A percentile compares a stretch with the other conserved stretches of the same genome.
Conservation (phyloP, 2,888 invertebrate species). For the Arrhopalites spinosus region DNA sequence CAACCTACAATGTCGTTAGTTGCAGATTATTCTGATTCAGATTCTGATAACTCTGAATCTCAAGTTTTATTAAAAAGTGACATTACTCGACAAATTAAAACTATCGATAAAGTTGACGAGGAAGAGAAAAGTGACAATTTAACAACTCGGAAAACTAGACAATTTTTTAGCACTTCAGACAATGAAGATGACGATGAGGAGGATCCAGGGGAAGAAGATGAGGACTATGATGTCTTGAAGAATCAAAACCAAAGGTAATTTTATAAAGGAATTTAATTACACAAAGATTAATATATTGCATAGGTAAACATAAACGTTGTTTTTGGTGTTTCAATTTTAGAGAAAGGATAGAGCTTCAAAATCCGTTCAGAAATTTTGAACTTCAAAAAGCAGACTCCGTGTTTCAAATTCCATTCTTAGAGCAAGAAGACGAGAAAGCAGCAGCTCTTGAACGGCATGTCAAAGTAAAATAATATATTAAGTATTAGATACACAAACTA, state of each 20-base stretch:
- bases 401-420: slow-evolving; percentile 48
- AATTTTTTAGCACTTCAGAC: slow-evolving; percentile 3
- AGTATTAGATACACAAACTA: too few species aligned
- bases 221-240: not conserved
- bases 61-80: not conserved
- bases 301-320: not conserved
- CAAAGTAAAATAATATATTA: slow-evolving; percentile 45
- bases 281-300: too few species aligned
- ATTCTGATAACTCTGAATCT: not conserved
- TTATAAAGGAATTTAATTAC: too few species aligned
- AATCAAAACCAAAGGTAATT: not conserved
- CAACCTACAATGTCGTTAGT: slow-evolving; percentile 15
- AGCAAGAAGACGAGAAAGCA: slow-evolving; percentile 45
- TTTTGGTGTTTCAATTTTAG: too few species aligned
- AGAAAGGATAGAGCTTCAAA: not conserved
- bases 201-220: slow-evolving; percentile 11
- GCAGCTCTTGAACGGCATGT: slow-evolving; percentile 51
- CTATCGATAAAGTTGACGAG: too few species aligned
- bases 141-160: not conserved
- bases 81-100: not conserved
- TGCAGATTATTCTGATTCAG: slow-evolving; percentile 6
- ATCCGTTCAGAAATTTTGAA: slow-evolving; percentile 20
- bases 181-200: slow-evolving; percentile 29
- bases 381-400: slow-evolving; percentile 45
- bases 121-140: too few species aligned